Conservation (phyloP, 1,140 invertebrate species). For the Pachyrhynchus sulphureomaculatus region DNA sequence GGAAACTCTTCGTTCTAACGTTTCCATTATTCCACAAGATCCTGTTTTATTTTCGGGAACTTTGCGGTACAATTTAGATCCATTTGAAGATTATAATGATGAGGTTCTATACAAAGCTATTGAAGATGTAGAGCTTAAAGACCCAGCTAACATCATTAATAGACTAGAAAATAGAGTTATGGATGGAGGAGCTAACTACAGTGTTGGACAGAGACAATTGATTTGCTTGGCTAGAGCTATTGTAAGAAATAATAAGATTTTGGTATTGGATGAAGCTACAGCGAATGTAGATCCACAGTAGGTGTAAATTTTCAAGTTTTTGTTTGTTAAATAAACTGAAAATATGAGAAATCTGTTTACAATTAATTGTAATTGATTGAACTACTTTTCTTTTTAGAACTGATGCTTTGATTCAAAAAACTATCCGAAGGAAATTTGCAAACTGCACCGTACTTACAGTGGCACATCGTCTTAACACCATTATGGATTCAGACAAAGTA, state of each 20-base stretch:
- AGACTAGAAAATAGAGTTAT: slow-evolving; percentile 58
- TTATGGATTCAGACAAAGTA: slow-evolving; percentile 76
- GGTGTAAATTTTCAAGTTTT: slow-evolving; percentile 41
- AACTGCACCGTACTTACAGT: slow-evolving; percentile 81
- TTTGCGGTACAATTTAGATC: slow-evolving; percentile 81
- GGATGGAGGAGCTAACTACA: slow-evolving; percentile 68
- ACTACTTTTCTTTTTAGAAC: slow-evolving; percentile 55
- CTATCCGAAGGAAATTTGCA: slow-evolving; percentile 70
- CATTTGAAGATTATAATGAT: slow-evolving; percentile 73
- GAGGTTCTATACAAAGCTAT: slow-evolving; percentile 66
- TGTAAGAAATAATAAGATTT: slow-evolving; percentile 68
- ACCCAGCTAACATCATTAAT: slow-evolving; percentile 50
- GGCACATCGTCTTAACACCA: slow-evolving; percentile 78
- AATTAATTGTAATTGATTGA: no score
- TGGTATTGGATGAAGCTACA: slow-evolving; percentile 62
- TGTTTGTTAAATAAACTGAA: neutral
- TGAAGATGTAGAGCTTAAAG: slow-evolving; percentile 59
- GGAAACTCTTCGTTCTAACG: slow-evolving; percentile 67
- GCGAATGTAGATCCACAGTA: slow-evolving; percentile 60
- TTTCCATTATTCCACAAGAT: slow-evolving; percentile 84
- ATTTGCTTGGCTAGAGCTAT: slow-evolving; percentile 54
- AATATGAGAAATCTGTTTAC: no score
- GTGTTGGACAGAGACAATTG: slow-evolving; percentile 74
- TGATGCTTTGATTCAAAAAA: slow-evolving; percentile 71
- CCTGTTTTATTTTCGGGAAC: slow-evolving; percentile 51